Percentiles rank a stretch among this genome's conserved stretches.
These are phyloP conservation scores for Gnathonemus longibarbis DNA, from an alignment of 2,113 vertebrate species.

Conservation along the genomic window DNA sequence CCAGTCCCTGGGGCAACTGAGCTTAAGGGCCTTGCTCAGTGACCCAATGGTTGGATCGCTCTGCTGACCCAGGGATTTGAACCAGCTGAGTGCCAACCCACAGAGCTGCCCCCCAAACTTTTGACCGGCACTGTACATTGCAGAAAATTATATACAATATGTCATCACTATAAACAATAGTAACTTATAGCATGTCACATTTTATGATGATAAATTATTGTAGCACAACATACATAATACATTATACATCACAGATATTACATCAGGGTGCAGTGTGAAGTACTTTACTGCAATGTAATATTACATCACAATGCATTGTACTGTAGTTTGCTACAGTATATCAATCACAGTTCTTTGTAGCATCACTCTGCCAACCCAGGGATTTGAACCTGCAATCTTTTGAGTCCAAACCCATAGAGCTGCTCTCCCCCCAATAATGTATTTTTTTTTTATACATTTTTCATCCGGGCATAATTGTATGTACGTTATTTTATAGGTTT, in stretches of 20 bases:
- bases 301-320: background rate
- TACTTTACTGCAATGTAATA: background rate
- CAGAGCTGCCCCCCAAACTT: too few relatives aligned
- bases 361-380: background rate
- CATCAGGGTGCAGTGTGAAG: background rate
- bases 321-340: background rate
- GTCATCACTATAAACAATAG: background rate
- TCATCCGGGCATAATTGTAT: background rate
- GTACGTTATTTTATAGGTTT: background rate
- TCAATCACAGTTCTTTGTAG: background rate
- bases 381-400: background rate
- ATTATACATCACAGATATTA: background rate
- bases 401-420: background rate
- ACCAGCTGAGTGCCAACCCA: too few relatives aligned
- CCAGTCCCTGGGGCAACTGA: too few relatives aligned
- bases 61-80: too few relatives aligned
- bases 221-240: background rate
- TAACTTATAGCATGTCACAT: background rate
- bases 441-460: background rate
- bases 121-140: background rate
- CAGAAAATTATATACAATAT: background rate
- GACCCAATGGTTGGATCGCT: too few relatives aligned
- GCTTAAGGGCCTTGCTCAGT: too few relatives aligned
- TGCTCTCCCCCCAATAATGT: background rate
- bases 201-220: background rate